phyloP scores from a whole-genome alignment of 2,797 vertebrate species.

The Epinephelus coioides region DNA sequence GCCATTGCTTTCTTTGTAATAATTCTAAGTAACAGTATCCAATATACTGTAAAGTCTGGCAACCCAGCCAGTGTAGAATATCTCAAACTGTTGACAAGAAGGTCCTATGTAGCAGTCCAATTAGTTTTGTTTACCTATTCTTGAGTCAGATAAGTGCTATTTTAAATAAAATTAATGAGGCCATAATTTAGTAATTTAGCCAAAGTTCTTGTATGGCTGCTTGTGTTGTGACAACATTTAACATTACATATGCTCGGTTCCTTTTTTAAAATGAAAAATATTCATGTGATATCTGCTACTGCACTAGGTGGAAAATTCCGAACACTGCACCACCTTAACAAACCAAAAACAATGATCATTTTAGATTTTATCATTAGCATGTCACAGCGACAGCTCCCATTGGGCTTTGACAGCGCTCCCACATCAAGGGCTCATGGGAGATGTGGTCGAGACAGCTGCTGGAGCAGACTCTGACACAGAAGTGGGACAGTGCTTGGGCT shows the following conservation, averaged over 20 bases:
- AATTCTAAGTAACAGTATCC: background rate
- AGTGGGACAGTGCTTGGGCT: background rate
- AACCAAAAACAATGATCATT: background rate
- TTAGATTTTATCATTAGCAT: constrained; percentile 13
- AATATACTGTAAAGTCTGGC: too few relatives aligned
- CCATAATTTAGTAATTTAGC: background rate
- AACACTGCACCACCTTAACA: background rate
- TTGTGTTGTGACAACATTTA: background rate
- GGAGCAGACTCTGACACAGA: background rate
- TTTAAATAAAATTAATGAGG: too few relatives aligned
- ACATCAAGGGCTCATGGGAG: constrained; percentile 15
- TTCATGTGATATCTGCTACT: background rate
- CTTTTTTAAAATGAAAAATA: background rate
- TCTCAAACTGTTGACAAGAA: too few relatives aligned
- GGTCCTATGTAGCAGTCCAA: too few relatives aligned
- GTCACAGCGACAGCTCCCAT: background rate
- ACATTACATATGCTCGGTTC: too few relatives aligned
- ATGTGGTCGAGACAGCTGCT: constrained; percentile 6
- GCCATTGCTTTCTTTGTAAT: background rate
- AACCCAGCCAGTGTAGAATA: too few relatives aligned
- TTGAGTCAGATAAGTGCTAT: background rate
- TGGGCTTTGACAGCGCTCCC: constrained; percentile 5
- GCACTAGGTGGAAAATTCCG: background rate
- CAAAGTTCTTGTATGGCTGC: background rate
- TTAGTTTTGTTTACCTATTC: background rate